A percentile compares a stretch with the other conserved stretches of the same genome.
Evolutionary conservation across 2,113 vertebrate genomes (phyloP).

Genomic region (Mustela nigripes): DNA sequence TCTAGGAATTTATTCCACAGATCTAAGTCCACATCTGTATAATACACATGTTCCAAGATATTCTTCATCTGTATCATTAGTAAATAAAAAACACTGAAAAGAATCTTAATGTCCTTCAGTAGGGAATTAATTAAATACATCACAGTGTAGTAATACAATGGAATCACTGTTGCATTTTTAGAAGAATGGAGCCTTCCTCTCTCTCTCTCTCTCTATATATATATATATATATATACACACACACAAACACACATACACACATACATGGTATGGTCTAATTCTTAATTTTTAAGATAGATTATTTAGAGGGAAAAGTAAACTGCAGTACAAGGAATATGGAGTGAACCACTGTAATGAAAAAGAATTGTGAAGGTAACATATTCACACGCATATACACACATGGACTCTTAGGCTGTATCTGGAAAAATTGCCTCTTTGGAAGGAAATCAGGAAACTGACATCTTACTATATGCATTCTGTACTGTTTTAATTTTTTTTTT

Average conservation of each 20-base stretch:
- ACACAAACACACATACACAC: rapidly evolving
- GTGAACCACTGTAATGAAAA: not conserved
- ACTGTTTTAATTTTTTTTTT: constrained; percentile 26
- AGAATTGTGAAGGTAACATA: constrained; percentile 10
- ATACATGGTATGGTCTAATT: not conserved
- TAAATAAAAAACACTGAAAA: constrained; percentile 20
- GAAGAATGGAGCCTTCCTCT: not conserved
- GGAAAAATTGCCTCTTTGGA: not conserved
- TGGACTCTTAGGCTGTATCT: not conserved
- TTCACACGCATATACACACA: not conserved
- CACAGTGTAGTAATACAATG: not conserved
- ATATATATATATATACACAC: too few species aligned
- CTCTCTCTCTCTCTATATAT: too few species aligned
- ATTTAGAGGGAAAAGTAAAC: not conserved
- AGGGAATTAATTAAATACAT: constrained; percentile 59
- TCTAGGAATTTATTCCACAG: not conserved
- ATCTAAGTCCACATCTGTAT: not conserved
- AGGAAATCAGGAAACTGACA: constrained; percentile 15
- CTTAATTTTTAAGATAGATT: constrained; percentile 44
- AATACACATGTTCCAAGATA: not conserved
- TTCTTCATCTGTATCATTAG: constrained; percentile 8
- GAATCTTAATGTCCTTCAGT: not conserved
- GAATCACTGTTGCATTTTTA: not conserved
- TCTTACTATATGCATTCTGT: constrained; percentile 22
- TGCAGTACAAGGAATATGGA: not conserved